phyloP scores from a whole-genome alignment of 2,888 invertebrate species.

The Pristionchus maxplancki region DNA sequence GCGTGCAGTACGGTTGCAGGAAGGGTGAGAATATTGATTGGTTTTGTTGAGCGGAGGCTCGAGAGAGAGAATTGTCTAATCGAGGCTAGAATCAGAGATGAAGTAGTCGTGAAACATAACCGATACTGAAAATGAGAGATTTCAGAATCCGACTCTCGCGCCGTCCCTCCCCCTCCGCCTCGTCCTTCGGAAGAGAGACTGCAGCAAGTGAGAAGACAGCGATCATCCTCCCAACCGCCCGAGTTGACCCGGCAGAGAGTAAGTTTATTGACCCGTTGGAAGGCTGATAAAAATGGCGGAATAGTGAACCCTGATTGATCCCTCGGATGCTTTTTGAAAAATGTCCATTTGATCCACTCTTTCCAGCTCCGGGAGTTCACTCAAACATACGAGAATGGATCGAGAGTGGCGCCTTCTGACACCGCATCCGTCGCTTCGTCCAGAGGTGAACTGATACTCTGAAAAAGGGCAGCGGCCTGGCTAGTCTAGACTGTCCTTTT shows the following conservation, averaged over 20 bases:
- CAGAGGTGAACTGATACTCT: conserved; percentile 2
- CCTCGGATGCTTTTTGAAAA: no score
- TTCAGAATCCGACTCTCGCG: not conserved
- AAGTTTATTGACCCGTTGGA: not conserved
- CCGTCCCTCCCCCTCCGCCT: not conserved
- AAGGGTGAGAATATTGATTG: conserved; percentile 10
- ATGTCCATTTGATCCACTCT: not conserved
- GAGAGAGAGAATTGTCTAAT: no score
- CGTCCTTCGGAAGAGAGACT: not conserved
- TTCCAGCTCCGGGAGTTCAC: conserved; percentile 27
- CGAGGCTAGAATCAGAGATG: no score
- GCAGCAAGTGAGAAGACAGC: not conserved
- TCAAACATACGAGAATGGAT: not conserved
- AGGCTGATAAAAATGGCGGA: not conserved
- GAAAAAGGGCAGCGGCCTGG: not conserved
- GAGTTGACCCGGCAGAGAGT: conserved; percentile 26
- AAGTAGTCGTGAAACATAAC: no score
- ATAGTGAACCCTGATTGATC: not conserved
- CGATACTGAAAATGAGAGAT: no score
- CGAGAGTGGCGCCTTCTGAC: not conserved
- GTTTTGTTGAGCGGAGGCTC: not conserved
- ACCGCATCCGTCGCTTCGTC: conserved; percentile 22
- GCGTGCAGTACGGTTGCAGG: conserved; percentile 23
- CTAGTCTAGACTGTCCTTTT: not conserved
- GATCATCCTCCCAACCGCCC: conserved; percentile 42